phyloP scores from a whole-genome alignment of 2,797 vertebrate species.

The Sternarchorhynchus goeldii region DNA sequence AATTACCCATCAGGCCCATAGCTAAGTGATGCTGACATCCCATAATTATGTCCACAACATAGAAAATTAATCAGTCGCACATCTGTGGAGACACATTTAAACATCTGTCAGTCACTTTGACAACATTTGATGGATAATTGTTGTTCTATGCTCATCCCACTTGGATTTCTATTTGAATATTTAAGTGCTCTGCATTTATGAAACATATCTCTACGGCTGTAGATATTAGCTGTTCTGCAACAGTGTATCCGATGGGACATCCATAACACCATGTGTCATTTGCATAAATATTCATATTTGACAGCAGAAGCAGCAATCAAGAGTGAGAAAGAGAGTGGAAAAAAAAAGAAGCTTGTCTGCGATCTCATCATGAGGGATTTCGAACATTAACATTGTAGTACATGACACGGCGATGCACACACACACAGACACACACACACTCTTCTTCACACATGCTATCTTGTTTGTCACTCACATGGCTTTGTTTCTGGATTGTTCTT shows the following conservation, averaged over 20 bases:
- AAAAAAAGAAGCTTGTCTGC: conserved; percentile 21
- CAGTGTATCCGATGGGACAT: conserved; percentile 45
- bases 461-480: conserved; percentile 26
- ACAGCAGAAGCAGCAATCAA: conserved; percentile 38
- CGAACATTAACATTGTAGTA: conserved; percentile 30
- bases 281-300: conserved; percentile 42
- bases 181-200: conserved; percentile 28
- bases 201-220: conserved; percentile 35
- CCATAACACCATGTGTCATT: conserved; percentile 36
- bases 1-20: conserved; percentile 73
- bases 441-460: neutral
- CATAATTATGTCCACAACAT: conserved; percentile 70
- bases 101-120: conserved; percentile 63
- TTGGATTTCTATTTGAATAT: conserved; percentile 43
- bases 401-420: conserved; percentile 18
- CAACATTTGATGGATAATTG: conserved; percentile 56
- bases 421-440: neutral
- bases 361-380: conserved; percentile 30
- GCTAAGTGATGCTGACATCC: conserved; percentile 78
- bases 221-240: conserved; percentile 24
- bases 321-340: conserved; percentile 4
- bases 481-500: neutral
- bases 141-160: conserved; percentile 24
- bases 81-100: conserved; percentile 59
- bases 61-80: conserved; percentile 58